These are phyloP conservation scores for Congeria kusceri DNA, from an alignment of 2,888 invertebrate genomes.

Conservation along the genomic window DNA sequence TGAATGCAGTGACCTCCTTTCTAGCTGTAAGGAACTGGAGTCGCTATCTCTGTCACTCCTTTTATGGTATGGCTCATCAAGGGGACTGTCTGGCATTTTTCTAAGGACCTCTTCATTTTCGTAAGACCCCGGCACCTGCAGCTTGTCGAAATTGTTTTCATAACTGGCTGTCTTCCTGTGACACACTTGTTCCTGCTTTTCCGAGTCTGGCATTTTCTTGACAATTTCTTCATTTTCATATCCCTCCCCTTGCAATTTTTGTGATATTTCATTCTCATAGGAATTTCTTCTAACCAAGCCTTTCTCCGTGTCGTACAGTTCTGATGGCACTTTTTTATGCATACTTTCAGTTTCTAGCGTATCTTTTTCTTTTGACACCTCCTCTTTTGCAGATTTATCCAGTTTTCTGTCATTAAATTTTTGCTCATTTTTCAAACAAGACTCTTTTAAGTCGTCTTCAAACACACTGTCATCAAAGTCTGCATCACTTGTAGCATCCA, in stretches of 20 bases:
- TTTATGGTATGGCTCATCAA: background rate
- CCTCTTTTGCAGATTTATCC: background rate
- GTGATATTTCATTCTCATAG: conserved; percentile 3
- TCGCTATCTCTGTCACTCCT: background rate
- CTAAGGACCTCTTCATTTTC: conserved; percentile 4
- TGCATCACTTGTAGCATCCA: background rate
- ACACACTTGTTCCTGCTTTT: background rate
- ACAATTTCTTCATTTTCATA: conserved; percentile 13
- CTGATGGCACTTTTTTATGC: background rate
- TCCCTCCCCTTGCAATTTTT: background rate
- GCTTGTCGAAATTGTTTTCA: background rate
- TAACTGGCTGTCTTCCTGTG: background rate
- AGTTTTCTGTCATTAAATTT: no score
- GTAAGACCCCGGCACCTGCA: background rate
- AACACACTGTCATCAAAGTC: background rate
- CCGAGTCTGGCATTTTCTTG: background rate
- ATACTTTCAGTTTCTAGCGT: background rate
- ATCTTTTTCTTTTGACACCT: background rate
- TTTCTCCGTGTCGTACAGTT: background rate
- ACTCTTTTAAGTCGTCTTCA: background rate
- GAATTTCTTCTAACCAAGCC: background rate
- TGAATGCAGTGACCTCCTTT: background rate
- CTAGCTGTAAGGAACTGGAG: background rate
- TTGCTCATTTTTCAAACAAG: background rate
- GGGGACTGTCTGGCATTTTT: background rate